These are phyloP conservation scores for Marisa cornuarietis DNA, from an alignment of 1,140 invertebrate species.

Conservation along the genomic window DNA sequence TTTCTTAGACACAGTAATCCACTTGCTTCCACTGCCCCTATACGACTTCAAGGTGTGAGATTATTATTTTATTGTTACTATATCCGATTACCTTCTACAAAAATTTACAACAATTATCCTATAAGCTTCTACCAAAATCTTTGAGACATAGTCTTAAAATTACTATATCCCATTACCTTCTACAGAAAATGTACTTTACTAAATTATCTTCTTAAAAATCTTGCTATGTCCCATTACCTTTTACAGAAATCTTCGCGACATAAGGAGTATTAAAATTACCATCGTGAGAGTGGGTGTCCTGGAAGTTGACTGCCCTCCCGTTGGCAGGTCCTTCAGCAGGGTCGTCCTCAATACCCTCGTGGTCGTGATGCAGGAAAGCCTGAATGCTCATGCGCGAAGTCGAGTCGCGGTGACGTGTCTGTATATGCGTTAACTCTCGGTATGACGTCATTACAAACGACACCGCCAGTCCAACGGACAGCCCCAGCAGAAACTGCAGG, in stretches of 20 bases:
- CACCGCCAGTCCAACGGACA: not conserved
- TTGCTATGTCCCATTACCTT: not conserved
- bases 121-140: too few species aligned
- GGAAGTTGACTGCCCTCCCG: not conserved
- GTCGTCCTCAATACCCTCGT: not conserved
- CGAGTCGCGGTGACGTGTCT: not conserved
- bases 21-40: too few species aligned
- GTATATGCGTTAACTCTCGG: not conserved
- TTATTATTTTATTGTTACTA: too few species aligned
- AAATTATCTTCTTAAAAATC: not conserved
- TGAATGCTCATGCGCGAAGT: not conserved
- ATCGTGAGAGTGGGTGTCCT: too few species aligned
- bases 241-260: not conserved
- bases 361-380: not conserved
- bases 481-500: not conserved
- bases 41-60: too few species aligned
- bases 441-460: conserved; percentile 7
- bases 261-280: not conserved
- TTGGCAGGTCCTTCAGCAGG: not conserved
- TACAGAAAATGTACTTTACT: not conserved
- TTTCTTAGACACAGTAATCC: too few species aligned
- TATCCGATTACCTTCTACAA: not conserved
- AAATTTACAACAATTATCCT: too few species aligned
- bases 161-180: not conserved
- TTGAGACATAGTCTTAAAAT: too few species aligned